phyloP scores from a whole-genome alignment of 1,140 invertebrate species.

The Pentalonia nigronervosa region DNA sequence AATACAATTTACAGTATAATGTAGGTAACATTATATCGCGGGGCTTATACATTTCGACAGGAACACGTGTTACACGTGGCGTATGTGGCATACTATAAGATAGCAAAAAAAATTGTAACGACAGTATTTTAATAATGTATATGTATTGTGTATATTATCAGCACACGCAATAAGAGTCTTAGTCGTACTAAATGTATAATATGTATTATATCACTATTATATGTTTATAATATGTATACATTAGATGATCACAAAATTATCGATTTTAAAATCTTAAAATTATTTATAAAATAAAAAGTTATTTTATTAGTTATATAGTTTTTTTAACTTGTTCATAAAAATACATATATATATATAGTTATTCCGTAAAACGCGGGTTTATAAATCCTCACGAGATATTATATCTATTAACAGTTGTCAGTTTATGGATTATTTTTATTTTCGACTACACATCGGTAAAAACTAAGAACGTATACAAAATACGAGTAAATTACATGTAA shows the following conservation, averaged over 20 bases:
- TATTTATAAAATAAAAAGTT: too few species aligned
- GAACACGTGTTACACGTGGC: background rate
- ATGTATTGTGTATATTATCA: background rate
- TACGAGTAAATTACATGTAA: background rate
- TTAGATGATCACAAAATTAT: background rate
- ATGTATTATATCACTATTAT: too few species aligned
- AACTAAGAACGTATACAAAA: background rate
- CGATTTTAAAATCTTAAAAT: background rate
- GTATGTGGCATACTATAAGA: background rate
- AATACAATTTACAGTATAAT: background rate
- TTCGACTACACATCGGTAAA: background rate
- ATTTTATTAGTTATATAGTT: too few species aligned
- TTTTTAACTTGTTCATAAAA: background rate
- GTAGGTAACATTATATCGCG: background rate
- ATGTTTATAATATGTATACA: background rate
- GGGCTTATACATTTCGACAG: background rate
- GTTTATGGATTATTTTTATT: slow-evolving; percentile 1
- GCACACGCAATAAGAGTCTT: background rate
- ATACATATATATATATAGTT: background rate
- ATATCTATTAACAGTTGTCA: background rate
- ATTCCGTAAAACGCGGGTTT: background rate
- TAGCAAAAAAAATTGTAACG: background rate
- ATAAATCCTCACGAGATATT: background rate
- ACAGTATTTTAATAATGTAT: background rate
- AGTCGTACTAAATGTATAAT: background rate